Evolutionary conservation across 2,888 invertebrate species (phyloP).

Genomic region (Tenodera sinensis): DNA sequence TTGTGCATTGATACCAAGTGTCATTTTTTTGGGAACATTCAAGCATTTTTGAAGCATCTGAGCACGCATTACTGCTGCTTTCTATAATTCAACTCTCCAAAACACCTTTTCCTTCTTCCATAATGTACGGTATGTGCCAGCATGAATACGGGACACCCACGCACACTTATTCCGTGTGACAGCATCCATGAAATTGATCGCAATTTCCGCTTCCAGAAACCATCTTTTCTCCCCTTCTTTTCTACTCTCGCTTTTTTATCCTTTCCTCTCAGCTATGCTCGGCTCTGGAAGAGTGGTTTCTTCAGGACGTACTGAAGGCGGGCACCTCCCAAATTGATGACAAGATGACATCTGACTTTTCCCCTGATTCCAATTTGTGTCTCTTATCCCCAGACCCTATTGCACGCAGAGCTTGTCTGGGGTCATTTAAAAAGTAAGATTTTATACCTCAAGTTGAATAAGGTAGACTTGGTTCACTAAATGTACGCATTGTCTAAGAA

Average conservation of each 20-base stretch:
- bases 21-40: too few relatives aligned
- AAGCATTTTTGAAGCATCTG: not conserved
- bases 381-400: not conserved
- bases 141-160: not conserved
- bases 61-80: not conserved
- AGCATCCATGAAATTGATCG: not conserved
- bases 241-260: not conserved
- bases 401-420: not conserved
- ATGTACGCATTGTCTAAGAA: too few relatives aligned
- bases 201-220: not conserved
- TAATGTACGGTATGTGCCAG: not conserved
- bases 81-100: not conserved
- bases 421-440: not conserved
- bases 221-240: not conserved
- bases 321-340: not conserved
- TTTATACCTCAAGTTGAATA: too few relatives aligned
- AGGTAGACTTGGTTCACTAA: too few relatives aligned
- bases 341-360: not conserved
- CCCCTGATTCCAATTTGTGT: not conserved
- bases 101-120: not conserved
- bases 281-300: not conserved
- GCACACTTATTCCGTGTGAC: not conserved
- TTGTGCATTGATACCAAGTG: too few relatives aligned
- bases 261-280: not conserved
- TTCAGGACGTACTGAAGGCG: not conserved